Evolutionary conservation across 2,797 vertebrate genomes (phyloP).

Genomic region (Phoebastria nigripes): DNA sequence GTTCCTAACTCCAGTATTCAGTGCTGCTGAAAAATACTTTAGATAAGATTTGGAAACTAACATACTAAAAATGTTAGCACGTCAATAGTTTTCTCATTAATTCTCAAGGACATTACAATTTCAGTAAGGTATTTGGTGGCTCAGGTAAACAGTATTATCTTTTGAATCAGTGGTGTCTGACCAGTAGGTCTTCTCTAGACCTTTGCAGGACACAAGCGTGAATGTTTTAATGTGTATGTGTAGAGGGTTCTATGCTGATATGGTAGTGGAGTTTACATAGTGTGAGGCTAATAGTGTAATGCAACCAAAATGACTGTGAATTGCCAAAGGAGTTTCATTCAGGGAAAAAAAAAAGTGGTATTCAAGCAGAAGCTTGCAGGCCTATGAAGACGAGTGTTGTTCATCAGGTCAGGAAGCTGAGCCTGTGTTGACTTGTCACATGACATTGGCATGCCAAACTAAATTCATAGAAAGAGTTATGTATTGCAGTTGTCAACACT

Average conservation of each 20-base stretch:
- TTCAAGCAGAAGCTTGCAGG: background rate
- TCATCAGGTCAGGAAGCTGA: background rate
- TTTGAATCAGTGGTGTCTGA: background rate
- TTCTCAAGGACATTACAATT: background rate
- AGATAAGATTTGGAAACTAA: background rate
- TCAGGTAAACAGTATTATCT: background rate
- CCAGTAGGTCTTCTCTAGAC: background rate
- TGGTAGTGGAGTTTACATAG: rapidly evolving
- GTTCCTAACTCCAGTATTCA: background rate
- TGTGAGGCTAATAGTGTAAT: background rate
- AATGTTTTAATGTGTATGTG: background rate
- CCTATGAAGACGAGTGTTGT: background rate
- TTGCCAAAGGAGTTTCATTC: background rate
- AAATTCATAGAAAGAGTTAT: background rate
- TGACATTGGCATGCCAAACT: background rate
- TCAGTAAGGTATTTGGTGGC: background rate
- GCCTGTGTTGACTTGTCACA: background rate
- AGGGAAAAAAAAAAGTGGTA: rapidly evolving
- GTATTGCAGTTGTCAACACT: background rate
- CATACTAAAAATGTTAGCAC: rapidly evolving
- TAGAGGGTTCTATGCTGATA: background rate
- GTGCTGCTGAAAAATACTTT: background rate
- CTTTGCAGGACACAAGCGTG: background rate
- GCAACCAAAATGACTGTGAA: background rate
- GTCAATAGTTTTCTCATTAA: background rate